Conservation (phyloP, 2,888 invertebrate genomes). For the Ectobius pallidus region DNA sequence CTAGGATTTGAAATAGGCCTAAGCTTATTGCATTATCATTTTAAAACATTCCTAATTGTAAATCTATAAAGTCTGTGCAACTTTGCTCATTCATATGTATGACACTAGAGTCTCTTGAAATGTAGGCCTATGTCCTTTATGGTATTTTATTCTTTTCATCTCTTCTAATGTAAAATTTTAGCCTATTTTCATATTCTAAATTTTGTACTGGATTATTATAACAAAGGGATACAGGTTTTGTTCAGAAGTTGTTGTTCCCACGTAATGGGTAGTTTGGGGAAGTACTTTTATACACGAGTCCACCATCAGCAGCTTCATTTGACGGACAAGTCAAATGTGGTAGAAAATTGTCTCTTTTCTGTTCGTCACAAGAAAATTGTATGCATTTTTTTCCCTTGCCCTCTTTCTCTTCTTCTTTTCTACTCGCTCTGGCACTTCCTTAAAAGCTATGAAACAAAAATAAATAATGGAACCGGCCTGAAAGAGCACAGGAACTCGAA, state of each 20-base stretch:
- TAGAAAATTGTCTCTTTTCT: slow-evolving; percentile 57
- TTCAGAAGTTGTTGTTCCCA: not conserved
- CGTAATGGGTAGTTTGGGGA: not conserved
- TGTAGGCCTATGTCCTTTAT: too few species aligned
- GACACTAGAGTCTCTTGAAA: too few species aligned
- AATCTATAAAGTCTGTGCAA: too few species aligned
- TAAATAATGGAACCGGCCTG: slow-evolving; percentile 27
- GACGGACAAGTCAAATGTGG: slow-evolving; percentile 54
- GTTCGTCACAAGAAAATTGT: slow-evolving; percentile 50
- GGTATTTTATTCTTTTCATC: too few species aligned
- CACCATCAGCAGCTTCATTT: slow-evolving; percentile 18
- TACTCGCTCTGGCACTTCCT: slow-evolving; percentile 10
- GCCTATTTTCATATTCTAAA: too few species aligned
- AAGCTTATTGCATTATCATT: too few species aligned
- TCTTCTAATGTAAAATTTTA: too few species aligned
- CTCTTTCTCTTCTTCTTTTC: not conserved
- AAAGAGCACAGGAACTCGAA: not conserved
- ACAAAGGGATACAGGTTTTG: not conserved
- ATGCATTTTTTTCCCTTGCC: slow-evolving; percentile 53
- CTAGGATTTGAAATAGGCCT: too few species aligned
- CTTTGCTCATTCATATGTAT: too few species aligned
- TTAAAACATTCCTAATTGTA: too few species aligned
- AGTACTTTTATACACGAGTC: not conserved
- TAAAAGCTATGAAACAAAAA: slow-evolving; percentile 30
- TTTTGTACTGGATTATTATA: too few species aligned